Evolutionary conservation across 2,888 invertebrate species (phyloP), one percentile per base, ranked within the genome.

Genomic region (Listrodromus nycthemerus): DNA sequence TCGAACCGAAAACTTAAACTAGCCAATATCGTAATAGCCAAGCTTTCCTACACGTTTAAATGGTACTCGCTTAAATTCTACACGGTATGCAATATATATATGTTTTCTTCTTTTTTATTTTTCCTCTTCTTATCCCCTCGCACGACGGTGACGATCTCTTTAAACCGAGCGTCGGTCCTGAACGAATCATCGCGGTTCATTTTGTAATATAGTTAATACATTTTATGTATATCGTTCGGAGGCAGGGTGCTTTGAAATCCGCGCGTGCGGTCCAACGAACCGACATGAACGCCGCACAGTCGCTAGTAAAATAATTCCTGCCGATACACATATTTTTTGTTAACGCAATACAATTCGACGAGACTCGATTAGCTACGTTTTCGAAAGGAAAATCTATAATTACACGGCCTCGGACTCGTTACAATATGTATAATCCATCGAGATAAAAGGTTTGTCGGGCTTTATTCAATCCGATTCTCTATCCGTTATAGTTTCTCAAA

Each of bases 1-100:
- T 89, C 85, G 87, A 91, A 90, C 87, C 87, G 79, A 87, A 89
- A 89, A 89, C 88, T 88, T 85, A 84, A 84, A 83, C 79, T 80
- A 85, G 85, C 85, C 21, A 85, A 83, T 85, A 84, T 77, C 67
- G 83, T 85, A 82, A 86, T 83, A 86, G 85, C 84, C 86, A 87
- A 86, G 86, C 87, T 82, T 86, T 85, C 84, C 80, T 86, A 87
- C 84, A 74, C 77, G 85, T 75, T 84, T 71, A 86, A 85, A 84
- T 84, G 86, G 83, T 84, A 86, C 86, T 86, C 73, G 66, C 80
- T 84, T 83, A 83, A 63, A 80, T 58, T 80, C 78, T 82, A 82
- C 61, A 66, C 65, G 75, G 82, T 71, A 79, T 76, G 70, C 63
- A 63, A 67, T 83, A 70, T 74, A 61, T 67, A 45, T 27, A 45